These are phyloP conservation scores for Lepidurus apus DNA, from an alignment of 1,140 invertebrate species.

Conservation along the genomic window DNA sequence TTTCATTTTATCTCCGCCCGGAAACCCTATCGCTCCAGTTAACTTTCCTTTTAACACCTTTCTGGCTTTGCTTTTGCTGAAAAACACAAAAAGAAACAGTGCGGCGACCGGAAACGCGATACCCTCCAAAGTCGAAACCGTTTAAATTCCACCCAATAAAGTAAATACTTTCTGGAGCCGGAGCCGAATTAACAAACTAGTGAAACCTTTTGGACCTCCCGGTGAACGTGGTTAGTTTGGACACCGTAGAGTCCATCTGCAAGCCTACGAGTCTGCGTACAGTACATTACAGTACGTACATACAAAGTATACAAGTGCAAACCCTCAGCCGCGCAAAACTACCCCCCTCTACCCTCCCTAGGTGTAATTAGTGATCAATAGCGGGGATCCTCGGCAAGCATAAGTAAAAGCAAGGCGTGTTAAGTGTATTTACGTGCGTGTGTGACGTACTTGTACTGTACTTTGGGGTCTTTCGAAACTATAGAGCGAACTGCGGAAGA, in stretches of 20 bases:
- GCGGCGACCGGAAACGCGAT: not conserved
- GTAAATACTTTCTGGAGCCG: not conserved
- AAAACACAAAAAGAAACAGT: not conserved
- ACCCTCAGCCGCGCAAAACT: not conserved
- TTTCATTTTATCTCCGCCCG: not conserved
- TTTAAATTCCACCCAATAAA: too few relatives aligned
- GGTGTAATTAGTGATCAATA: slow-evolving; percentile 10
- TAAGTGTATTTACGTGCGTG: not conserved
- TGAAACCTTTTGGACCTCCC: too few relatives aligned
- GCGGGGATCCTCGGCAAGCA: not conserved
- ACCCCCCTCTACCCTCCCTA: not conserved
- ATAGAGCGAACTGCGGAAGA: not conserved
- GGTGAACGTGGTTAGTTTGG: too few relatives aligned
- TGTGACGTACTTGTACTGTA: not conserved
- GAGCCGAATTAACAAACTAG: not conserved
- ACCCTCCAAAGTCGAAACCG: not conserved
- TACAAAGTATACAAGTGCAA: too few relatives aligned
- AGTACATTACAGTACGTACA: too few relatives aligned
- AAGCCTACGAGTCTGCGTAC: too few relatives aligned
- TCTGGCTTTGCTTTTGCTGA: not conserved
- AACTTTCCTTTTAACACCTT: not conserved
- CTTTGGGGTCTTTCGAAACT: not conserved
- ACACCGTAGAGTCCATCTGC: too few relatives aligned
- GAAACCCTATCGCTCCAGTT: not conserved
- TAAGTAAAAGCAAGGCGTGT: not conserved